Evolutionary conservation across 2,888 invertebrate species (phyloP), one percentile per base, ranked within the genome.

Genomic region (Caenorhabditis parvicauda): DNA sequence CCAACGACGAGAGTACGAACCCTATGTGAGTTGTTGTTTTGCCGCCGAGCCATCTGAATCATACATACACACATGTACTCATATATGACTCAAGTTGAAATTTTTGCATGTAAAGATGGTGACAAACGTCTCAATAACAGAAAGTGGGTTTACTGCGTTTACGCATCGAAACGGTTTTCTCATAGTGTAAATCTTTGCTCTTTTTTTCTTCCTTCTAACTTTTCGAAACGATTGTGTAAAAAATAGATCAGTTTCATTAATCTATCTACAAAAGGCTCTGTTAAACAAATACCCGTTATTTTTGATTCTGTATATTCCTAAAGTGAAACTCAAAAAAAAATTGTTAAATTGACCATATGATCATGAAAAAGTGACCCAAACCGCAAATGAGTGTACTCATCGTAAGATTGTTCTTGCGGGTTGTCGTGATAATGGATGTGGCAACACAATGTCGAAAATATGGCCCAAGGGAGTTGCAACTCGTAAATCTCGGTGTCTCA

Each of bases 21-120:
- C 29, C 57, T 58, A 35, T 62, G 62, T 62, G 24, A 54, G 62
- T 54, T 3, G 29, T 47, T 28, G 41, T 32, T 41, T 42, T 21
- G 6, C 27, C 17, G 17, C 44, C 49, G 53, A 52, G 47, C 47
- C 51, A 57, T 51, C 19, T 47, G 47, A 42, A 42, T 45, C 37
- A 28, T 27, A 37, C 44, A 3, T 29, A 42, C 22, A 6, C 19
- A 24, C 22, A 19, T 24, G 41, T 44, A 35, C 38, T 25, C 7
- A 41, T 35, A 43, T 37, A 48, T 50, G 50, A 56, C 41, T 56
- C 38, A 48, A 44, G 17, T n/a, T n/a, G n/a, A n/a, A n/a, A n/a
- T n/a, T n/a, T n/a, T n/a, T n/a, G n/a, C n/a, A n/a, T n/a, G n/a
- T n/a, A n/a, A n/a, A n/a, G n/a, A n/a, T n/a, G n/a, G n/a, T n/a